Percentiles rank a stretch among this genome's conserved stretches.
These are phyloP conservation scores for Chaetodon auriga DNA, from an alignment of 2,113 vertebrate genomes.

Conservation along the genomic window DNA sequence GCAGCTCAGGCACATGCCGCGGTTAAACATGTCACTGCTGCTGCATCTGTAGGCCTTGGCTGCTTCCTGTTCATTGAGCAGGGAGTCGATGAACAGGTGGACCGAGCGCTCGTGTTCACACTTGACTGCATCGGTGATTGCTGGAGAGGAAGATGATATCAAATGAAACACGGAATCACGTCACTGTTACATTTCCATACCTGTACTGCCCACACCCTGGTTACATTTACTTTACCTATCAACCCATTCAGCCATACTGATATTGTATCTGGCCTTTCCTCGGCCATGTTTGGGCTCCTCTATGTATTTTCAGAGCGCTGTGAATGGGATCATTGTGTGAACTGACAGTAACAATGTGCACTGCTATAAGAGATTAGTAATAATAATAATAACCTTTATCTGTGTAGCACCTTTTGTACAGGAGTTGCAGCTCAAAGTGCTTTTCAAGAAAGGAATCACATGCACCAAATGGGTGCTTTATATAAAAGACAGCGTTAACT, in stretches of 20 bases:
- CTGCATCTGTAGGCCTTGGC: conserved; percentile 81
- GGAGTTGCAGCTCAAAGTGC: too few species aligned
- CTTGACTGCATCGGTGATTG: conserved; percentile 80
- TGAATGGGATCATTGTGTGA: conserved; percentile 49
- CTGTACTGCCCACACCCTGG: not conserved
- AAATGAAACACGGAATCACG: not conserved
- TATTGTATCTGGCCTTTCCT: conserved; percentile 14
- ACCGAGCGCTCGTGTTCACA: conserved; percentile 86
- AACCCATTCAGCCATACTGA: conserved; percentile 3
- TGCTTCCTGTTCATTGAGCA: conserved; percentile 78
- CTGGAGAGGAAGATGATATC: conserved; percentile 54
- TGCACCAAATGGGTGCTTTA: too few species aligned
- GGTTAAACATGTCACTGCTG: conserved; percentile 80
- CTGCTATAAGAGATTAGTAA: conserved; percentile 41
- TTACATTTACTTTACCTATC: not conserved
- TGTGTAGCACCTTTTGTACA: too few species aligned
- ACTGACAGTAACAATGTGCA: conserved; percentile 38
- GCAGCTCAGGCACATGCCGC: conserved; percentile 85
- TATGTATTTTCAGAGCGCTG: conserved; percentile 38
- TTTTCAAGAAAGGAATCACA: too few species aligned
- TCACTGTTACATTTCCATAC: not conserved
- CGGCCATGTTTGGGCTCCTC: conserved; percentile 26
- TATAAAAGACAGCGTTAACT: too few species aligned
- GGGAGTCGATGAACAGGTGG: conserved; percentile 86
- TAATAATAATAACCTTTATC: too few species aligned